These are phyloP conservation scores for Candoia aspera DNA, from an alignment of 2,113 vertebrate species.

Conservation along the genomic window DNA sequence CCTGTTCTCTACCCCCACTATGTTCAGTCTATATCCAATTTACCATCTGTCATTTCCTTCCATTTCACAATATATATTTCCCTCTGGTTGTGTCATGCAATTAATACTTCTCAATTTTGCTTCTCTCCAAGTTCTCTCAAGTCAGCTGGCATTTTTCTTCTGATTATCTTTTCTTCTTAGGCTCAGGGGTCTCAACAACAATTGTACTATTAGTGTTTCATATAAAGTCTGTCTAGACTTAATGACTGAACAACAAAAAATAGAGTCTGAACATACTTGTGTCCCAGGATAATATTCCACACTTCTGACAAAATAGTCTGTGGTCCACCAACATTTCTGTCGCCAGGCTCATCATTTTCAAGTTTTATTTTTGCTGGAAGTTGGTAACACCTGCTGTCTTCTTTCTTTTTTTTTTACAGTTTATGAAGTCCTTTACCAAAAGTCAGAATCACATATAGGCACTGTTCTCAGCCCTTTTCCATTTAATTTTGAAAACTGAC, in stretches of 20 bases:
- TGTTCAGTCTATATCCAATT: slow-evolving; percentile 3
- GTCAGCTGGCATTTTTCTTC: neutral
- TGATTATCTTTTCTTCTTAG: neutral
- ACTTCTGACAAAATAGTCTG: neutral
- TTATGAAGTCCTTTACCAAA: neutral
- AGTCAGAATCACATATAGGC: neutral
- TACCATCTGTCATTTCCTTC: slow-evolving; percentile 7
- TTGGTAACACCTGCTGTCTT: neutral
- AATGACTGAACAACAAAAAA: no score
- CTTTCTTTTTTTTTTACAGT: neutral
- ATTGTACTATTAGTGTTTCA: neutral
- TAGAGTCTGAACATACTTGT: neutral
- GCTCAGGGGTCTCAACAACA: neutral
- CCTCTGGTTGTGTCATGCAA: neutral
- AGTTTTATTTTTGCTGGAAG: neutral
- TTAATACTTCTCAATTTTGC: neutral
- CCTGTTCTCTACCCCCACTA: neutral
- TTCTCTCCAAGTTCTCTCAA: neutral
- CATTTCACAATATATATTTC: neutral
- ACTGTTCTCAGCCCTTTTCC: neutral
- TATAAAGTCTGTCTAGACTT: neutral
- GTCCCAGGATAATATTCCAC: neutral
- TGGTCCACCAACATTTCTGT: neutral
- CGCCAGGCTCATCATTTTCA: neutral
- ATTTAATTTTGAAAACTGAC: slow-evolving; percentile 3